A percentile compares a stretch with the other conserved stretches of the same genome.
Conservation (phyloP, 2,888 invertebrate genomes). For the Orthosia gracilis region DNA sequence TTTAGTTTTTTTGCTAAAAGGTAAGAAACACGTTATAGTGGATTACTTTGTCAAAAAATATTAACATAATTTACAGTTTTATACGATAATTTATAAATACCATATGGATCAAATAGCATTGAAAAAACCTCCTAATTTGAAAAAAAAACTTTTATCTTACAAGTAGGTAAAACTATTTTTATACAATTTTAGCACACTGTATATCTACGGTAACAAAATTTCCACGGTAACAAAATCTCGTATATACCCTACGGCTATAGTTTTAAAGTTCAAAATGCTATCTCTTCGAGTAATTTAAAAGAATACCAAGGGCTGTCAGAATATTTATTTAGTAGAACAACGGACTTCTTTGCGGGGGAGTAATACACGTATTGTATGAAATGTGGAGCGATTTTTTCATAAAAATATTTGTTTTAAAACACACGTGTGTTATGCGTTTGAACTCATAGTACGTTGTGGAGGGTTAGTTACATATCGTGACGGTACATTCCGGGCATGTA, state of each 20-base stretch:
- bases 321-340: slow-evolving; percentile 71
- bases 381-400: slow-evolving; percentile 65
- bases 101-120: not conserved
- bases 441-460: slow-evolving; percentile 30
- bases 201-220: not conserved
- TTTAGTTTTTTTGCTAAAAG: not conserved
- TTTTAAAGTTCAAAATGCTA: slow-evolving; percentile 15
- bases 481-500: not conserved
- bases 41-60: not conserved
- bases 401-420: slow-evolving; percentile 58
- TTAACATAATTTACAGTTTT: not conserved
- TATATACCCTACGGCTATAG: fast-evolving
- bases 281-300: not conserved
- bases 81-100: slow-evolving; percentile 8
- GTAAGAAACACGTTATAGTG: not conserved
- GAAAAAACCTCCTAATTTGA: not conserved
- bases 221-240: not conserved
- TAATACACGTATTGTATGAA: slow-evolving; percentile 76
- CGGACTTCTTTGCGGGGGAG: slow-evolving; percentile 74
- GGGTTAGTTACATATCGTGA: slow-evolving; percentile 48
- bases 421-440: slow-evolving; percentile 63
- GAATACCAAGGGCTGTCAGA: slow-evolving; percentile 19
- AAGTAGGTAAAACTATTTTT: not conserved
- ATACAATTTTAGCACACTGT: slow-evolving; percentile 4
- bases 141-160: not conserved